Percentiles rank a stretch among this genome's conserved stretches.
Evolutionary conservation across 2,888 invertebrate species (phyloP).

Genomic region (Selenia dentaria): DNA sequence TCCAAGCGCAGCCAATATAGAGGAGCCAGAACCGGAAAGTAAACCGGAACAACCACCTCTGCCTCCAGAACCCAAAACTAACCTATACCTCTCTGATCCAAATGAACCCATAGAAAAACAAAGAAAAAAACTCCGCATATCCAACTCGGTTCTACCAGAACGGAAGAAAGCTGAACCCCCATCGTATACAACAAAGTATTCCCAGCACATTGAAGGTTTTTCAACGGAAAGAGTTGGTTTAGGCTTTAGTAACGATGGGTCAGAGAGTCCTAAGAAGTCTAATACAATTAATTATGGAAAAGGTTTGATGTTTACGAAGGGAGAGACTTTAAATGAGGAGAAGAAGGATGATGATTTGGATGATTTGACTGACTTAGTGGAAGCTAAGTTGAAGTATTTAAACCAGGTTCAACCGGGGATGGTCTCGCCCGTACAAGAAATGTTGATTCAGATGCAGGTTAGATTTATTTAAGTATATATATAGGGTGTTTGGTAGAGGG

Average conservation of each 20-base stretch:
- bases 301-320: constrained; percentile 78
- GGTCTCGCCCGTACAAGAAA: constrained; percentile 81
- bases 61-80: constrained; percentile 60
- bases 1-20: constrained; percentile 47
- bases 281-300: constrained; percentile 68
- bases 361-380: constrained; percentile 66
- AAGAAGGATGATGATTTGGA: constrained; percentile 66
- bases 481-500: neutral
- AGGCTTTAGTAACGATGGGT: constrained; percentile 66
- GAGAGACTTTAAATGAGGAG: constrained; percentile 75
- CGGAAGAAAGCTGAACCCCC: constrained; percentile 58
- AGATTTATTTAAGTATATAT: constrained; percentile 19
- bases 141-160: constrained; percentile 69
- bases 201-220: constrained; percentile 72
- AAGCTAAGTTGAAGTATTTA: constrained; percentile 81
- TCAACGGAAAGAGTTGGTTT: constrained; percentile 75
- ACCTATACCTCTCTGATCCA: constrained; percentile 61
- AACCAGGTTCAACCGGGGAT: constrained; percentile 70
- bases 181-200: constrained; percentile 75
- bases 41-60: constrained; percentile 37
- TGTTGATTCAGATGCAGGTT: constrained; percentile 85
- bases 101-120: constrained; percentile 53
- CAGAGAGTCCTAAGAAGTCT: constrained; percentile 53
- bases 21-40: constrained; percentile 42
- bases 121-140: constrained; percentile 72